Percentiles rank a stretch among this genome's conserved stretches.
phyloP scores from a whole-genome alignment of 2,888 invertebrate species.

The Aromia moschata region DNA sequence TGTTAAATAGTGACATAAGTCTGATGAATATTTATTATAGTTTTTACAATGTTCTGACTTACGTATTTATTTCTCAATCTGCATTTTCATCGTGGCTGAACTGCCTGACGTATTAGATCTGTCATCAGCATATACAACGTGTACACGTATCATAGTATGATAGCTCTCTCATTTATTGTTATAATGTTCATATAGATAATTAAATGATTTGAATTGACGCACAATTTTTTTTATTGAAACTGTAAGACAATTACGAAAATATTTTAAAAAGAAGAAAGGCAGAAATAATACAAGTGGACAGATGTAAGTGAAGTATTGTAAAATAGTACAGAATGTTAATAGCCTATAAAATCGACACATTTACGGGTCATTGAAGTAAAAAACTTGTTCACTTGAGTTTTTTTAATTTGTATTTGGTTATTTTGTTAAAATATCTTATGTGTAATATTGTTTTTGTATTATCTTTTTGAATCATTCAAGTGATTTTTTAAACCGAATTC shows the following conservation, averaged over 20 bases:
- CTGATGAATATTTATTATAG: conserved; percentile 60
- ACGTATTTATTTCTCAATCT: conserved; percentile 47
- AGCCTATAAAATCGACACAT: no score
- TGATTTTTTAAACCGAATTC: no score
- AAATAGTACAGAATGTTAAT: no score
- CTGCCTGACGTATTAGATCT: conserved; percentile 56
- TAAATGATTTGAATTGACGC: conserved; percentile 52
- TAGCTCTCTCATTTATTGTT: conserved; percentile 64
- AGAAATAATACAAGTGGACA: background rate
- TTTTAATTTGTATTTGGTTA: no score
- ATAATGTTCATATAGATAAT: conserved; percentile 64
- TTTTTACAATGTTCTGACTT: conserved; percentile 55
- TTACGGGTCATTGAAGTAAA: no score
- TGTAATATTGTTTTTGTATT: no score
- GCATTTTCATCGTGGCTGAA: conserved; percentile 44
- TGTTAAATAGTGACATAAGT: conserved; percentile 59
- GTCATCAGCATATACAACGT: conserved; percentile 58
- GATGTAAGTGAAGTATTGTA: background rate
- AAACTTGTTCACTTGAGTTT: no score
- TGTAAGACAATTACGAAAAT: background rate
- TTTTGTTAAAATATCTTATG: no score
- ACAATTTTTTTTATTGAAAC: conserved; percentile 26
- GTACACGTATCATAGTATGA: conserved; percentile 62
- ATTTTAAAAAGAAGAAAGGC: background rate
- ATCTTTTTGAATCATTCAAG: no score